These are phyloP conservation scores for Augiades crinisus DNA, from an alignment of 2,888 invertebrate genomes.

Conservation along the genomic window DNA sequence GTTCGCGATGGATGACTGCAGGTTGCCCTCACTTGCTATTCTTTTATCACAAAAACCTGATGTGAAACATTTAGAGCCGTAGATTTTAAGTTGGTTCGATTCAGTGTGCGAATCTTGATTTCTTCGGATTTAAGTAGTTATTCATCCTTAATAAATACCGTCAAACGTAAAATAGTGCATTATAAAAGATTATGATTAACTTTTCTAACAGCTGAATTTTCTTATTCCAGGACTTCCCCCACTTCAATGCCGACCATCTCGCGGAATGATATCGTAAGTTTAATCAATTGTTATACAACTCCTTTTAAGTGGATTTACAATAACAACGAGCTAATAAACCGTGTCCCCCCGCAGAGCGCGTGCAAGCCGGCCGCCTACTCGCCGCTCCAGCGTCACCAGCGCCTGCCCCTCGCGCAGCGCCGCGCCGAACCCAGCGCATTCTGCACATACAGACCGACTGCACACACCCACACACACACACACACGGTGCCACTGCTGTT, in stretches of 20 bases:
- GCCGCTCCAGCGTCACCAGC: slow-evolving; percentile 67
- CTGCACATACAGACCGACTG: slow-evolving; percentile 80
- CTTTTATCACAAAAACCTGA: no score
- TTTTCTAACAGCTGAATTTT: no score
- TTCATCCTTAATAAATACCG: not conserved
- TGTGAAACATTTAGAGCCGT: no score
- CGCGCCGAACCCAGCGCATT: slow-evolving; percentile 90
- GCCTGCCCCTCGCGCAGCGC: slow-evolving; percentile 82
- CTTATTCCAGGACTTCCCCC: slow-evolving; percentile 62
- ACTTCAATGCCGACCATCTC: slow-evolving; percentile 46
- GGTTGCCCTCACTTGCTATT: no score
- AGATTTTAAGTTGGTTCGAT: no score
- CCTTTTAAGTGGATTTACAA: no score
- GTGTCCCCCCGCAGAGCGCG: slow-evolving; percentile 12
- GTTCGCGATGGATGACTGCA: no score
- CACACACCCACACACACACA: slow-evolving; percentile 97
- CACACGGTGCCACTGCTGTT: slow-evolving; percentile 98
- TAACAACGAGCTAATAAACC: no score
- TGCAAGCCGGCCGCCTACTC: slow-evolving; percentile 49
- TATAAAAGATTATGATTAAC: not conserved
- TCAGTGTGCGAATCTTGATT: no score
- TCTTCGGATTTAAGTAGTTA: not conserved
- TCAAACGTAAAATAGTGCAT: not conserved
- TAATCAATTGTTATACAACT: no score
- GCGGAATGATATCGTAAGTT: slow-evolving; percentile 58